Evolutionary conservation across 2,888 invertebrate species (phyloP).

Genomic region (Exephanes ischioxanthus): DNA sequence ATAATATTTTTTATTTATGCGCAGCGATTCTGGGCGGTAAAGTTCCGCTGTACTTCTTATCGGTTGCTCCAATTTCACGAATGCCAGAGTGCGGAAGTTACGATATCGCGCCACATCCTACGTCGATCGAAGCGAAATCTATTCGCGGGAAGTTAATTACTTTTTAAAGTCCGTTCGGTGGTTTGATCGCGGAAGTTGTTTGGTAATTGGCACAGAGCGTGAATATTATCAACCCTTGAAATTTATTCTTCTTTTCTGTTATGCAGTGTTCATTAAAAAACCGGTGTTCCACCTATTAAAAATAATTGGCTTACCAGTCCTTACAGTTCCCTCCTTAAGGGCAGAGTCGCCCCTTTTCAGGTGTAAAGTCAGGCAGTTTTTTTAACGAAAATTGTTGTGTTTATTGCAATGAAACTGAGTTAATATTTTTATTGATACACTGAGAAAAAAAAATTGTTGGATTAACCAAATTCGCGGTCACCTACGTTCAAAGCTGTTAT

Average conservation of each 20-base stretch:
- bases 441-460: too few relatives aligned
- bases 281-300: background rate
- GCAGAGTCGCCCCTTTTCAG: background rate
- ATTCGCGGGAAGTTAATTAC: constrained; percentile 50
- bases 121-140: constrained; percentile 37
- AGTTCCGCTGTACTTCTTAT: constrained; percentile 29
- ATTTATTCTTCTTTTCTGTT: background rate
- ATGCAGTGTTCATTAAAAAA: background rate
- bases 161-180: constrained; percentile 42
- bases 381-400: too few relatives aligned
- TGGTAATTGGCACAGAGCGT: constrained; percentile 48
- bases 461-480: too few relatives aligned
- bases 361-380: too few relatives aligned
- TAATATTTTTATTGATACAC: background rate
- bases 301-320: background rate
- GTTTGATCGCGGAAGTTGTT: constrained; percentile 45
- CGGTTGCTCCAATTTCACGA: constrained; percentile 45
- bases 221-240: constrained; percentile 42
- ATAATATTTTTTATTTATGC: background rate
- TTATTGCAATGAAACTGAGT: background rate
- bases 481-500: too few relatives aligned
- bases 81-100: constrained; percentile 57
- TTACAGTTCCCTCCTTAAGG: background rate
- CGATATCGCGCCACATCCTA: constrained; percentile 48
- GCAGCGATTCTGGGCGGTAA: background rate